Evolutionary conservation across 1,140 invertebrate genomes (phyloP).

Genomic region (Neuroterus valhalla): DNA sequence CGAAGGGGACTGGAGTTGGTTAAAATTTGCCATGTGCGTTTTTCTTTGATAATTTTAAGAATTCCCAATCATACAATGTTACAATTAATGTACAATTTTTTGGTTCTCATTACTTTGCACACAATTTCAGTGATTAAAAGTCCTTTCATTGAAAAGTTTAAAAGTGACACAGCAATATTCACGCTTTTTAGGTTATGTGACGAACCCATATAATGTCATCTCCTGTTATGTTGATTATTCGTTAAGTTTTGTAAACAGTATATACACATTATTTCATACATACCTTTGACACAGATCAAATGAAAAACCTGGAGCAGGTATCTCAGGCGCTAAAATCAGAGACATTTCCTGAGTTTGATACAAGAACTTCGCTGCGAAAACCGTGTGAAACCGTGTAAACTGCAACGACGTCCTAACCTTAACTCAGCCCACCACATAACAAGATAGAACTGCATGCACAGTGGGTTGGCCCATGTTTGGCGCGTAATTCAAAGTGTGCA

Average conservation of each 20-base stretch:
- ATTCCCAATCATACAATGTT: background rate
- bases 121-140: background rate
- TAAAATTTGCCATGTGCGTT: background rate
- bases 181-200: conserved; percentile 59
- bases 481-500: no score
- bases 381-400: background rate
- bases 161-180: conserved; percentile 71
- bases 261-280: conserved; percentile 38
- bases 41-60: background rate
- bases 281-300: conserved; percentile 92
- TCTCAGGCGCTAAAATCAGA: conserved; percentile 81
- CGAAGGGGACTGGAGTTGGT: no score
- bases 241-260: background rate
- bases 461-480: no score
- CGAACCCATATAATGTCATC: background rate
- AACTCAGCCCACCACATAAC: no score
- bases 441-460: no score
- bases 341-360: conserved; percentile 73
- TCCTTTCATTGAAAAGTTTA: conserved; percentile 7
- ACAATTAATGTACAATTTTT: background rate
- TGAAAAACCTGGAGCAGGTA: conserved; percentile 83
- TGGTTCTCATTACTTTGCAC: background rate
- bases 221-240: background rate
- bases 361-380: background rate
- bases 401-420: conserved; percentile 5